These are phyloP conservation scores for Rattus norvegicus DNA, from an alignment of 2,113 vertebrate species.

Conservation along the genomic window DNA sequence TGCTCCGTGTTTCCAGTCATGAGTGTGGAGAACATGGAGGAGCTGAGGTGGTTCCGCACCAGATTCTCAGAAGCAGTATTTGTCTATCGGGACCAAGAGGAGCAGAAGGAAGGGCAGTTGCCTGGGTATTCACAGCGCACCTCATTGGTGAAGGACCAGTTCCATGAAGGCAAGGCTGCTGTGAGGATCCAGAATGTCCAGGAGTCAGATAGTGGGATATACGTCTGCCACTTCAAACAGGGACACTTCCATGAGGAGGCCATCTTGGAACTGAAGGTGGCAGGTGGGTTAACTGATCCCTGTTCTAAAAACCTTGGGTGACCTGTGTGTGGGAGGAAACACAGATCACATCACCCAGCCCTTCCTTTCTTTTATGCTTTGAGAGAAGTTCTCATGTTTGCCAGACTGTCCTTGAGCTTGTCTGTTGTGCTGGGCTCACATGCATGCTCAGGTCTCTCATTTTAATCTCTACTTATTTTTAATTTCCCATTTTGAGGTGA, in stretches of 20 bases:
- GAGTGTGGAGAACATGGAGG: constrained; percentile 3
- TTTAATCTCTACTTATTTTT: too few relatives aligned
- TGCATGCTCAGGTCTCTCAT: accelerated
- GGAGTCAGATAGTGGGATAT: not conserved
- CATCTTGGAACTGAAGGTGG: constrained; percentile 54
- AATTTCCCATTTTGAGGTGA: too few relatives aligned
- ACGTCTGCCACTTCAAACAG: constrained; percentile 53
- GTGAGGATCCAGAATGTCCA: not conserved
- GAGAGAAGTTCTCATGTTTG: not conserved
- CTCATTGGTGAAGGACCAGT: not conserved
- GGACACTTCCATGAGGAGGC: constrained; percentile 52
- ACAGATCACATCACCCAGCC: not conserved
- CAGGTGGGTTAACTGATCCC: constrained; percentile 25
- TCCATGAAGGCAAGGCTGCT: not conserved
- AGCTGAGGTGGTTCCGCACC: constrained; percentile 28
- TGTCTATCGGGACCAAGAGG: not conserved
- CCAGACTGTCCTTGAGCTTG: not conserved
- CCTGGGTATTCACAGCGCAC: not conserved
- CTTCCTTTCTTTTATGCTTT: not conserved
- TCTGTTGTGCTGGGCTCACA: not conserved
- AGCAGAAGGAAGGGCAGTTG: not conserved
- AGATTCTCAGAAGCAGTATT: not conserved
- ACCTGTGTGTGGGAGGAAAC: not conserved
- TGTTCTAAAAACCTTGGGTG: not conserved
- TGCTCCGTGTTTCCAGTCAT: not conserved